Evolutionary conservation across 2,797 vertebrate species (phyloP), one percentile per base, ranked within the genome.

Genomic region (Steatocranus sp.): DNA sequence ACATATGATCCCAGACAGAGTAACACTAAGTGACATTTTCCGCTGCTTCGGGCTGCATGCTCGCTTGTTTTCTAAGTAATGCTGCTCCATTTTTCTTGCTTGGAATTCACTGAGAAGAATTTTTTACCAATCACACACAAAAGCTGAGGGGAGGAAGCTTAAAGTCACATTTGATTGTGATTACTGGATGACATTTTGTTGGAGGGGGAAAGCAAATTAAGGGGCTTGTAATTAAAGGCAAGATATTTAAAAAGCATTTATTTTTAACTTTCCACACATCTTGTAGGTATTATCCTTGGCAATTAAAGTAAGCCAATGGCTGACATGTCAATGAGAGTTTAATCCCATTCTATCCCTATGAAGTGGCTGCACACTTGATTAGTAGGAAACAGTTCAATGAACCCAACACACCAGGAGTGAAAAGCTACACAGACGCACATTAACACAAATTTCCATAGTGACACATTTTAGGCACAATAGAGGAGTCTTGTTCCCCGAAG

Each of bases 381-480:
- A 70, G 15, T 4, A 48, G 46, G 77, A 74, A 87, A 75, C 88
- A 51, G 74, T 53, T 83, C 80, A 89, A 56, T 87, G 86, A 87
- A 79, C 46, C 46, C 25, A 20, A 86, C 61, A 12, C 84, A 70
- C 32, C 80, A 20, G 46, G 76, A 76, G 70, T 78, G 61, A 30
- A 36, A 51, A 76, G 80, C 46, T 1, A 79, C 78, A 66, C 78
- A 12, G 50, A 18, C 43, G 1, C 50, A 53, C 8, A 80, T 82
- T 88, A 81, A 78, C 76, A 78, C 82, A 78, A 8, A 87, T 84
- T 76, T 89, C 66, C 81, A 83, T 30, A 78, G 84, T 74, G 82
- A 82, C 87, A 91, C 76, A 30, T 85, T 87, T 81, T 34, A 88
- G 79, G 58, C 27, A 32, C 66, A 84, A 75, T 66, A 83, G 61